Evolutionary conservation across 2,113 vertebrate genomes (phyloP).

Genomic region (Nothocercus nigrocapillus): DNA sequence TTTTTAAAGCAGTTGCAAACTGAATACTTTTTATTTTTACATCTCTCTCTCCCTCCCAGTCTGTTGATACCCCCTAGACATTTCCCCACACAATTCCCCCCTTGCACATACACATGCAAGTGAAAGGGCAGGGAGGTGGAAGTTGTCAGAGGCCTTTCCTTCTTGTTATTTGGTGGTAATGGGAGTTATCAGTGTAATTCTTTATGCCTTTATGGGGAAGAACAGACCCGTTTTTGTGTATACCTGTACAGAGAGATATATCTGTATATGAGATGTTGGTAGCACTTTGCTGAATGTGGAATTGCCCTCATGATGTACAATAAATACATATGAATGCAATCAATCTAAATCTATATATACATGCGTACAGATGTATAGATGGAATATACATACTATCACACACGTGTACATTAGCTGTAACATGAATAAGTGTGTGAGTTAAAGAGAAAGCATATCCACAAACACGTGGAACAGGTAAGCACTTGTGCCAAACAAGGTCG

Average conservation of each 20-base stretch:
- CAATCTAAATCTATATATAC: constrained; percentile 71
- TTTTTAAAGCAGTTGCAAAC: constrained; percentile 45
- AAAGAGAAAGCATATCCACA: constrained; percentile 68
- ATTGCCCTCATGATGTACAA: constrained; percentile 75
- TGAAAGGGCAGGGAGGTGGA: constrained; percentile 59
- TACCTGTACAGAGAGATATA: constrained; percentile 80
- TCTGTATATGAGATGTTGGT: constrained; percentile 72
- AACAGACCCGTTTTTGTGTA: constrained; percentile 71
- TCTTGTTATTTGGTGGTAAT: constrained; percentile 69
- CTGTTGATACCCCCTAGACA: constrained; percentile 18
- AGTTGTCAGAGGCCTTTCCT: constrained; percentile 75
- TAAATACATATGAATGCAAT: constrained; percentile 73
- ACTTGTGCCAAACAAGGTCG: constrained; percentile 69
- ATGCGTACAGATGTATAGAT: constrained; percentile 26
- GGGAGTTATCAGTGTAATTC: constrained; percentile 69
- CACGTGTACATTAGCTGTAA: constrained; percentile 15
- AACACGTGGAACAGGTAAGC: constrained; percentile 65
- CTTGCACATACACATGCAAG: constrained; percentile 70
- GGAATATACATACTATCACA: constrained; percentile 2
- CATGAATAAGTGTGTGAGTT: constrained; percentile 74
- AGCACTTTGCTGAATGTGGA: constrained; percentile 80
- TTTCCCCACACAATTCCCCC: constrained; percentile 24
- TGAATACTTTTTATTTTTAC: not conserved
- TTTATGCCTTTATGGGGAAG: constrained; percentile 62
- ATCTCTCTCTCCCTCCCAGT: constrained; percentile 23